Evolutionary conservation across 2,888 invertebrate species (phyloP).

Genomic region (Catocala fraxini): DNA sequence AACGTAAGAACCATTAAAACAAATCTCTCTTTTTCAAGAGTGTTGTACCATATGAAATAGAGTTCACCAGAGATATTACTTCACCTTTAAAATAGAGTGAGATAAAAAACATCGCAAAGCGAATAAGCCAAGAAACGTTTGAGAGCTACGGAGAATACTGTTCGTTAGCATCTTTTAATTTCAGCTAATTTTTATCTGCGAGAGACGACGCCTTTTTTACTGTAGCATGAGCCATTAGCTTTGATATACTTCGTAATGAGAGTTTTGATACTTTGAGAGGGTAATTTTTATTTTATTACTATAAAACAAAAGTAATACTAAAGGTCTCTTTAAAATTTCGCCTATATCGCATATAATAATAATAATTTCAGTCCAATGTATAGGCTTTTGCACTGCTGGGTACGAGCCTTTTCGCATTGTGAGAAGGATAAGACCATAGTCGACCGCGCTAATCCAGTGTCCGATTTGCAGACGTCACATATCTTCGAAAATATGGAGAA

Average conservation of each 20-base stretch:
- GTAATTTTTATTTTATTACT: neutral
- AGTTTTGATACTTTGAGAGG: slow-evolving; percentile 65
- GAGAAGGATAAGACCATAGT: too few relatives aligned
- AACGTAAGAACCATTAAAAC: too few relatives aligned
- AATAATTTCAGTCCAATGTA: too few relatives aligned
- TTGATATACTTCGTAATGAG: slow-evolving; percentile 34
- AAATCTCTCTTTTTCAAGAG: neutral
- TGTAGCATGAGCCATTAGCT: slow-evolving; percentile 81
- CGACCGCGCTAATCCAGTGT: too few relatives aligned
- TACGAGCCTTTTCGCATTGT: too few relatives aligned
- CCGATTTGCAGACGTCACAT: too few relatives aligned
- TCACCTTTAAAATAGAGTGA: slow-evolving; percentile 1
- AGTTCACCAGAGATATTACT: neutral
- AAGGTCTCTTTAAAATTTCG: too few relatives aligned
- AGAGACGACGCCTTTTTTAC: slow-evolving; percentile 80
- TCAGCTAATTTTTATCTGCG: slow-evolving; percentile 87
- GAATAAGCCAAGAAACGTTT: slow-evolving; percentile 50
- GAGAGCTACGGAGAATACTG: slow-evolving; percentile 70
- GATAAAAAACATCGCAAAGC: slow-evolving; percentile 35
- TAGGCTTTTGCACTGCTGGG: too few relatives aligned
- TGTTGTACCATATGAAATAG: neutral
- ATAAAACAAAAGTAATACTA: neutral
- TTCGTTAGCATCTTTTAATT: slow-evolving; percentile 88
- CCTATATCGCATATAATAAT: too few relatives aligned
- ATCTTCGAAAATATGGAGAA: too few relatives aligned